These are phyloP conservation scores for Petrocephalus schoutedeni DNA, from an alignment of 2,797 vertebrate genomes.

Conservation along the genomic window DNA sequence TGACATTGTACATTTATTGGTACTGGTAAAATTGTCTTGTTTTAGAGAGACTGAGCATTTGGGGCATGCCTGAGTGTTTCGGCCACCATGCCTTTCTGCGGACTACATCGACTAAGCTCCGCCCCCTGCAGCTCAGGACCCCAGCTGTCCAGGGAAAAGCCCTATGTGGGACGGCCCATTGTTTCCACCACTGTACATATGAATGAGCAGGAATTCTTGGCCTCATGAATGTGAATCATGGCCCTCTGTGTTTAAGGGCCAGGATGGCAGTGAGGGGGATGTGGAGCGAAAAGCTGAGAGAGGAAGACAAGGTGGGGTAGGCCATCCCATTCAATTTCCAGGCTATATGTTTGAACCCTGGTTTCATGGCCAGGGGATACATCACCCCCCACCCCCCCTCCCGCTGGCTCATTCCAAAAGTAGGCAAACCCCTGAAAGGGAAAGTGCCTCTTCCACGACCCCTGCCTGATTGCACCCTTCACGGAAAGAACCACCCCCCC, in stretches of 20 bases:
- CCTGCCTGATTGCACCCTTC: constrained; percentile 57
- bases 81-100: neutral
- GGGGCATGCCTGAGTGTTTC: neutral
- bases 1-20: neutral
- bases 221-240: constrained; percentile 73
- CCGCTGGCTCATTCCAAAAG: constrained; percentile 48
- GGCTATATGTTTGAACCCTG: neutral
- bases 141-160: constrained; percentile 22
- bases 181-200: constrained; percentile 68
- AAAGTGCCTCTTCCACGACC: constrained; percentile 41
- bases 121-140: neutral
- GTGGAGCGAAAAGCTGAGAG: constrained; percentile 31
- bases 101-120: neutral
- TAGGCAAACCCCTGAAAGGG: constrained; percentile 43
- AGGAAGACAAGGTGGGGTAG: neutral
- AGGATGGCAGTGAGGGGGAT: constrained; percentile 54
- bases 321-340: neutral
- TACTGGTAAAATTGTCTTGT: neutral
- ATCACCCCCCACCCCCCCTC: constrained; percentile 26
- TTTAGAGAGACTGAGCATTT: neutral
- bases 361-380: neutral
- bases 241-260: constrained; percentile 55
- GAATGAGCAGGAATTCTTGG: constrained; percentile 67
- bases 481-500: constrained; percentile 36
- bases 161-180: constrained; percentile 49